A percentile compares a stretch with the other conserved stretches of the same genome.
Conservation (phyloP, 2,797 vertebrate genomes). For the Xerus rutilus region DNA sequence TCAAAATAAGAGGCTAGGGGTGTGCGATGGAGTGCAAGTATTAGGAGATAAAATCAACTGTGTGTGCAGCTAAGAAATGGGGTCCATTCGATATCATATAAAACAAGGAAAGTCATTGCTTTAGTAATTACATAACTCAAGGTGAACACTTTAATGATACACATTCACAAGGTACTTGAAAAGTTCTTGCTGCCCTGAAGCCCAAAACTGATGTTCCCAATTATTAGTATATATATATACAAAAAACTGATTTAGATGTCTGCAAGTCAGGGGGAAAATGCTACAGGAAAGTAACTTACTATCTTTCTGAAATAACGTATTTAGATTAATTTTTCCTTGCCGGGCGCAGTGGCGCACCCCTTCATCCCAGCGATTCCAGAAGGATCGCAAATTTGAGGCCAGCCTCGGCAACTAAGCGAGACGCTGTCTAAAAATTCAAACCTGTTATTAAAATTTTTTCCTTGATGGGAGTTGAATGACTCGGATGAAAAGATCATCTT, state of each 20-base stretch:
- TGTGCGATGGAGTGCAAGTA: no score
- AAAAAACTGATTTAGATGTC: neutral
- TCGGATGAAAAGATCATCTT: neutral
- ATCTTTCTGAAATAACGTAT: neutral
- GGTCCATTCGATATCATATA: rapidly evolving
- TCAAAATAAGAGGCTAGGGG: no score
- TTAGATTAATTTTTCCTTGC: neutral
- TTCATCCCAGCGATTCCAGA: no score
- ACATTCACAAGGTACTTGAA: neutral
- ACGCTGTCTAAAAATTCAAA: no score
- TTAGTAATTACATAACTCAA: neutral
- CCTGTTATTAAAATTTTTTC: no score
- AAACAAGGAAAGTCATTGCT: neutral
- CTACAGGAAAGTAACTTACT: neutral
- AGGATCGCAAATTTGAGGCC: no score
- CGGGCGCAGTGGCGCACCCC: neutral
- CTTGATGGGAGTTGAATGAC: neutral
- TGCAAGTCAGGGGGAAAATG: neutral
- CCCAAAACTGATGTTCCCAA: neutral
- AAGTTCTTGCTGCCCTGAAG: neutral
- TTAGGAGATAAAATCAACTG: neutral
- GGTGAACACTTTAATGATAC: neutral
- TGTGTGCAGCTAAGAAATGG: neutral
- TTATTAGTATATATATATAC: neutral
- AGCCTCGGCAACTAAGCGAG: no score